A percentile compares a stretch with the other conserved stretches of the same genome.
These are phyloP conservation scores for Pegoplata infirma DNA, from an alignment of 2,888 invertebrate species.

Conservation along the genomic window DNA sequence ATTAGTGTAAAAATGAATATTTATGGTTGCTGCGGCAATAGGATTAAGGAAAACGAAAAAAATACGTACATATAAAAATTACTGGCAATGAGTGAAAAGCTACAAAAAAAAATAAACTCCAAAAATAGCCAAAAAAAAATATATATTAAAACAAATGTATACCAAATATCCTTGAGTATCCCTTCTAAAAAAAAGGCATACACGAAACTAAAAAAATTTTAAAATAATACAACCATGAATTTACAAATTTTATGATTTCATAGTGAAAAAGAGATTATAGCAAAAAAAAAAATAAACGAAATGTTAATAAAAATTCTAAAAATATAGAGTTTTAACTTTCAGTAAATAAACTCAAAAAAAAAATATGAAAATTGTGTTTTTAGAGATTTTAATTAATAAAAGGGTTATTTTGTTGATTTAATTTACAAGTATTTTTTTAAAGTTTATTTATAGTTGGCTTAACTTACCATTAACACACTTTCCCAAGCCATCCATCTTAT, in stretches of 20 bases:
- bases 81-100: neutral
- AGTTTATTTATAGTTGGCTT: neutral
- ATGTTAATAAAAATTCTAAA: neutral
- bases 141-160: slow-evolving; percentile 28
- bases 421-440: neutral
- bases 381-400: neutral
- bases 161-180: slow-evolving; percentile 8
- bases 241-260: slow-evolving; percentile 5
- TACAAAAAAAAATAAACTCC: neutral
- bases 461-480: slow-evolving; percentile 85
- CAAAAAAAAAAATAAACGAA: no score
- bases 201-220: neutral
- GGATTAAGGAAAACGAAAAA: slow-evolving; percentile 42
- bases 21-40: slow-evolving; percentile 57
- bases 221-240: slow-evolving; percentile 7
- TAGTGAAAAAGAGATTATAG: slow-evolving; percentile 5
- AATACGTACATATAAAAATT: neutral
- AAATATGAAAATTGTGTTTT: neutral
- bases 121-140: slow-evolving; percentile 18
- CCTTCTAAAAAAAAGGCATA: neutral
- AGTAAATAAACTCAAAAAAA: neutral
- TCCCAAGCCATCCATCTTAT: slow-evolving; percentile 95
- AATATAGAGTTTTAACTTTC: neutral
- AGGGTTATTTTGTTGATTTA: neutral
- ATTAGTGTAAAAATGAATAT: slow-evolving; percentile 56